A percentile compares a stretch with the other conserved stretches of the same genome.
phyloP scores from a whole-genome alignment of 1,140 invertebrate species.

The Drosophila ogumai region DNA sequence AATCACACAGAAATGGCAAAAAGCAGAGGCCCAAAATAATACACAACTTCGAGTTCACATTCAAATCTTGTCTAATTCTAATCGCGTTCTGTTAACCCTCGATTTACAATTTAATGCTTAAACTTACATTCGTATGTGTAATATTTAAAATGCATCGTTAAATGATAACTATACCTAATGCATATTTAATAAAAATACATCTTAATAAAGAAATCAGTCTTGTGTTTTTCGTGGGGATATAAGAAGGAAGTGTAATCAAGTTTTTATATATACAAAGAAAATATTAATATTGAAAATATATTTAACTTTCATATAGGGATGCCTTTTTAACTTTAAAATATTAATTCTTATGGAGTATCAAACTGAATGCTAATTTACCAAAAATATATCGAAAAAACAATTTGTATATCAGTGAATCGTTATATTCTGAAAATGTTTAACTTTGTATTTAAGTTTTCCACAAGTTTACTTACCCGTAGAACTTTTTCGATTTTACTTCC shows the following conservation, averaged over 20 bases:
- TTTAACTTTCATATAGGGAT: too few relatives aligned
- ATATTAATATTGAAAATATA: too few relatives aligned
- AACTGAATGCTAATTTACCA: too few relatives aligned
- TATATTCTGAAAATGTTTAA: too few relatives aligned
- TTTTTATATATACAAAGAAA: neutral
- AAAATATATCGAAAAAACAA: too few relatives aligned
- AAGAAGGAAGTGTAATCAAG: neutral
- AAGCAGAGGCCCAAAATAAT: slow-evolving; percentile 16
- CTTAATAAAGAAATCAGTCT: slow-evolving; percentile 63
- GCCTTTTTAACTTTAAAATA: too few relatives aligned
- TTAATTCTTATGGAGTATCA: too few relatives aligned
- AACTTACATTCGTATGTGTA: slow-evolving; percentile 76
- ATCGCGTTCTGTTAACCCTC: slow-evolving; percentile 62
- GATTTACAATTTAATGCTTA: slow-evolving; percentile 63
- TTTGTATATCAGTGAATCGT: too few relatives aligned
- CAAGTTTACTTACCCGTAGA: too few relatives aligned
- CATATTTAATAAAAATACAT: slow-evolving; percentile 77
- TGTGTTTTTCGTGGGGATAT: neutral
- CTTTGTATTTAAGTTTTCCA: too few relatives aligned
- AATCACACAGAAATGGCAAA: slow-evolving; percentile 27
- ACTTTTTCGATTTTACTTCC: too few relatives aligned
- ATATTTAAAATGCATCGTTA: slow-evolving; percentile 78
- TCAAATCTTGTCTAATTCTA: slow-evolving; percentile 51
- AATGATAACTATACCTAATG: slow-evolving; percentile 71
- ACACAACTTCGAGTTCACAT: slow-evolving; percentile 26